Percentiles rank a stretch among this genome's conserved stretches.
phyloP scores from a whole-genome alignment of 2,113 vertebrate species.

The Neopipo cinnamomea region DNA sequence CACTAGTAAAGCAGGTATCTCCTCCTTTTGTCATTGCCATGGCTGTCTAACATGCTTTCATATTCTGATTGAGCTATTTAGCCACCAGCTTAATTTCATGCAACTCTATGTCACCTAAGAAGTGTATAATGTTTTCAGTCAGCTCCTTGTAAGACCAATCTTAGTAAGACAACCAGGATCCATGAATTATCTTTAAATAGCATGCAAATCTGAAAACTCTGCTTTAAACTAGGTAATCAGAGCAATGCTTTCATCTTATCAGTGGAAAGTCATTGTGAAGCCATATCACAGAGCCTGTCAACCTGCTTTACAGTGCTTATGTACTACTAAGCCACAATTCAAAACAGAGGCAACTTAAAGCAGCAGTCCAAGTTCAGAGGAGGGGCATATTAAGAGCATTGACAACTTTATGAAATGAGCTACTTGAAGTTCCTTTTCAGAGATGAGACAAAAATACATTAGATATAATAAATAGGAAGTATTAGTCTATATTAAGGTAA shows the following conservation, averaged over 20 bases:
- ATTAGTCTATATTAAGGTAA: background rate
- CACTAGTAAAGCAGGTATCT: background rate
- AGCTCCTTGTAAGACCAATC: background rate
- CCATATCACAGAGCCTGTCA: background rate
- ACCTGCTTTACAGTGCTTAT: background rate
- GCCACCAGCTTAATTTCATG: background rate
- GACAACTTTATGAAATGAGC: background rate
- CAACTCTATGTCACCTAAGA: background rate
- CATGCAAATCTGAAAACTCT: background rate
- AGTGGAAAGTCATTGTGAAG: background rate
- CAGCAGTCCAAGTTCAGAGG: background rate
- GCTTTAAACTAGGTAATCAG: background rate
- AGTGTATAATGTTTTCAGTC: background rate
- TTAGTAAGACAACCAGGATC: background rate
- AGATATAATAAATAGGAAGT: background rate
- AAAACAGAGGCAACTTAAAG: background rate
- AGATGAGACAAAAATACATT: background rate
- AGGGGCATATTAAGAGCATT: background rate
- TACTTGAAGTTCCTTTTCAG: background rate
- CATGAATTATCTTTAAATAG: background rate
- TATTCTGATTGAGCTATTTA: fast-evolving
- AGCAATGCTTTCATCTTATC: background rate
- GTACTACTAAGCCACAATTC: background rate
- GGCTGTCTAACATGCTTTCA: background rate
- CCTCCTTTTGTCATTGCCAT: background rate